These are phyloP conservation scores for Anas platyrhynchos DNA, from an alignment of 2,113 vertebrate genomes.

Conservation along the genomic window DNA sequence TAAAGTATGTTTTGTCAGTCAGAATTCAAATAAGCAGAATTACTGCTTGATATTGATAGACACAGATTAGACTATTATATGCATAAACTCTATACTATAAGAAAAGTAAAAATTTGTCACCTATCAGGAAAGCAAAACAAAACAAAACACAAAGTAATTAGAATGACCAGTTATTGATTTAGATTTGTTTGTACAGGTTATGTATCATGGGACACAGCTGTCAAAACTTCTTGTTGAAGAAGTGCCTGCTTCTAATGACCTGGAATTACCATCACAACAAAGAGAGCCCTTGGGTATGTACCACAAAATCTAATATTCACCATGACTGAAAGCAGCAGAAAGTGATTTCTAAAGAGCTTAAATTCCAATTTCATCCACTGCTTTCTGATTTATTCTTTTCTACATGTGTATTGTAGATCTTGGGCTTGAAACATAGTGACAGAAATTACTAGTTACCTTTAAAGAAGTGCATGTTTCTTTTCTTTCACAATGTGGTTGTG, in stretches of 20 bases:
- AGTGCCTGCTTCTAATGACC: neutral
- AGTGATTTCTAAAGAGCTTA: neutral
- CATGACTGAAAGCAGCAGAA: neutral
- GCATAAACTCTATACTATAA: neutral
- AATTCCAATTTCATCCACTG: neutral
- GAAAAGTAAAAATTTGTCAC: neutral
- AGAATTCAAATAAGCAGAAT: neutral
- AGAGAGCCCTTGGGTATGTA: slow-evolving; percentile 60
- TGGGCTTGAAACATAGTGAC: neutral
- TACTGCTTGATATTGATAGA: neutral
- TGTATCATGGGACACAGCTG: slow-evolving; percentile 77
- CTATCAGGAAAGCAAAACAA: neutral
- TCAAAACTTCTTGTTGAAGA: slow-evolving; percentile 66
- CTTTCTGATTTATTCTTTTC: neutral
- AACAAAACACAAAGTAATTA: neutral
- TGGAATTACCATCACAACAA: neutral
- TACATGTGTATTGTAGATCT: neutral
- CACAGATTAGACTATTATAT: neutral
- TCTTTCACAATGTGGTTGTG: neutral
- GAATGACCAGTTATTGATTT: neutral
- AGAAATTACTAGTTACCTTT: neutral
- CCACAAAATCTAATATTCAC: neutral
- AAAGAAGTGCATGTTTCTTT: neutral
- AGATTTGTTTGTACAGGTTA: slow-evolving; percentile 75
- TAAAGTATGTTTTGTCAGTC: neutral